These are phyloP conservation scores for Calameuta filiformis DNA, from an alignment of 2,888 invertebrate genomes.

Conservation along the genomic window DNA sequence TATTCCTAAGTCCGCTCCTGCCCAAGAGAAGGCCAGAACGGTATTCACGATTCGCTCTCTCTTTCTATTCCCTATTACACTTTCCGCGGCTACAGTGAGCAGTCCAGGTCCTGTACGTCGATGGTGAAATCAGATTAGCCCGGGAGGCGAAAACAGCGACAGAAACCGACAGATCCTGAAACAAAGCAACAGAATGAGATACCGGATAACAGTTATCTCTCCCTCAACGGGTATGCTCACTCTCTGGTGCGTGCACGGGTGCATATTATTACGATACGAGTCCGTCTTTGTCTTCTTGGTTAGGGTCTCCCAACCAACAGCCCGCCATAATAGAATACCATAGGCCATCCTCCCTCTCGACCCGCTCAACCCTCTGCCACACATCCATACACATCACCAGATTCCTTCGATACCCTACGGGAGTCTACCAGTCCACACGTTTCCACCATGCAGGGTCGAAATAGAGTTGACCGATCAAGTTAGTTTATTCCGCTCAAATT, in stretches of 20 bases:
- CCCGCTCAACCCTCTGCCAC: background rate
- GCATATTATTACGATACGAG: constrained; percentile 34
- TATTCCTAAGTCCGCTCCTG: no score
- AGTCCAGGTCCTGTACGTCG: no score
- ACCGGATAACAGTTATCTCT: background rate
- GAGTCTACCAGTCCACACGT: background rate
- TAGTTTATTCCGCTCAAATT: no score
- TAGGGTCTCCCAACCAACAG: background rate
- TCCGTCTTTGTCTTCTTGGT: background rate
- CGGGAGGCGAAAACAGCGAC: background rate
- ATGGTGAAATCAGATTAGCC: background rate
- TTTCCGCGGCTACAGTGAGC: no score
- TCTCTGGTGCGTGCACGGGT: constrained; percentile 41
- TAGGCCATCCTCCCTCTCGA: background rate
- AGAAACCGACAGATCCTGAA: background rate
- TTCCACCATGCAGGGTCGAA: no score
- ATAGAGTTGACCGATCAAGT: no score
- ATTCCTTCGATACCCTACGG: background rate
- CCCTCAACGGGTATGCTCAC: constrained; percentile 19
- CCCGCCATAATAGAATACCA: background rate
- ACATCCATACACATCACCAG: background rate
- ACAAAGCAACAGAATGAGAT: background rate
- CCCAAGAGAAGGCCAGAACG: no score
- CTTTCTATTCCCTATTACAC: no score
- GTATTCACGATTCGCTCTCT: no score